Evolutionary conservation across 2,113 vertebrate genomes (phyloP), one percentile per base, ranked within the genome.

Genomic region (Erpornis zantholeuca): DNA sequence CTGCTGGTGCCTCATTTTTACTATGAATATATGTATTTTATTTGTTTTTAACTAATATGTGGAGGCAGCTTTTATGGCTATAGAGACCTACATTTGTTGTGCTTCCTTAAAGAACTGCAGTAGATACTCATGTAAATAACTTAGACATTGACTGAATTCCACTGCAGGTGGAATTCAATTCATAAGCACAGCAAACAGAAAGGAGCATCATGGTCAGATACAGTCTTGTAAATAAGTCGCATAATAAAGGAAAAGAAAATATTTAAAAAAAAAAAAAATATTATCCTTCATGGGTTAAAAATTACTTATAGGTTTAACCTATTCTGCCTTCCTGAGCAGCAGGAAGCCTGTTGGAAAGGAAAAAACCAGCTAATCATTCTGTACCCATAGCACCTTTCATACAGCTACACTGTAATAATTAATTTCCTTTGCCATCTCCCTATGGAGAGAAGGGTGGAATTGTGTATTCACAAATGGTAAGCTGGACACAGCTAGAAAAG

Each of bases 81-180:
- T 7, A 33, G 12, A 50, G 12, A 27, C 7, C 10, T 63, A 18
- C 1, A 7, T 66, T 77, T 66, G 4, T 36, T 78, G 20, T 5
- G 49, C 49, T 77, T 66, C 23, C 45, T 53, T 63, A 87, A 82
- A 89, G 76, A 82, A 57, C 27, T 84, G 29, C 86, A 86, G 25
- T 61, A 76, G 70, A 85, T 87, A 68, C 31, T 85, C 7, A 70
- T 76, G 28, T 60, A 89, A 82, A 91, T 91, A 81, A 76, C 60
- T 91, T 77, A 53, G 25, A 53, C 56, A 24, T 85, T 73, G 56
- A 54, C 72, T n/a, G n/a, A n/a, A n/a, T n/a, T n/a, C n/a, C n/a
- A n/a, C n/a, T n/a, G n/a, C n/a, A n/a, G 61, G 50, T 97, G 56
- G 81, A 85, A 71, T 91, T 95, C 95, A 95, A 95, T 87, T 96